Conservation (phyloP, 2,888 invertebrate genomes). For the Peribatodes rhomboidaria region DNA sequence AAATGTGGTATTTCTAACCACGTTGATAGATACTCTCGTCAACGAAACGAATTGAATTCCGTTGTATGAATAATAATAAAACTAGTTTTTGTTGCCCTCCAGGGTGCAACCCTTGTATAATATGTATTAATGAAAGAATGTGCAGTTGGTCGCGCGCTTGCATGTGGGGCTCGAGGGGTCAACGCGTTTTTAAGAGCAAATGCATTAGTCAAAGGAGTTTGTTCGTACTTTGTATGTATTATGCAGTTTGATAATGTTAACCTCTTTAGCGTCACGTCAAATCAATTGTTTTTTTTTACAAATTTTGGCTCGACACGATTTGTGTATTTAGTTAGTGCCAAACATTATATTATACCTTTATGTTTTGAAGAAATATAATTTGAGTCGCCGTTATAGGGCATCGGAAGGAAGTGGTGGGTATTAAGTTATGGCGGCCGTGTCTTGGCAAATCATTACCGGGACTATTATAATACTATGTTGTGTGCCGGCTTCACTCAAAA, state of each 20-base stretch:
- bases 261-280: conserved; percentile 20
- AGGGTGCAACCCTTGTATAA: conserved; percentile 79
- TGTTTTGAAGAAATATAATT: conserved; percentile 44
- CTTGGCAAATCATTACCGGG: conserved; percentile 77
- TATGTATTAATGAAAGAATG: conserved; percentile 69
- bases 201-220: conserved; percentile 65
- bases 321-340: neutral
- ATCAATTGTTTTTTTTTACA: neutral
- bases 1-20: conserved; percentile 59
- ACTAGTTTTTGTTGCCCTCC: conserved; percentile 76
- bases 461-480: conserved; percentile 53
- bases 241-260: conserved; percentile 8
- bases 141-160: conserved; percentile 72
- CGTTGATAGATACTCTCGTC: conserved; percentile 75
- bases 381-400: conserved; percentile 68
- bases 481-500: conserved; percentile 51
- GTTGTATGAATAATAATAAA: conserved; percentile 79
- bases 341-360: conserved; percentile 46
- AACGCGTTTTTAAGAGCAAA: conserved; percentile 71
- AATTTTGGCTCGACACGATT: neutral
- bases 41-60: conserved; percentile 66
- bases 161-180: conserved; percentile 79
- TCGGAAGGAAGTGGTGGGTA: conserved; percentile 84
- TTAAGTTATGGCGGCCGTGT: conserved; percentile 71
- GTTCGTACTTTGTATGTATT: conserved; percentile 39